Base-by-base conservation (phyloP, 1,140 invertebrate species). In the Apolygus lucorum region DNA sequence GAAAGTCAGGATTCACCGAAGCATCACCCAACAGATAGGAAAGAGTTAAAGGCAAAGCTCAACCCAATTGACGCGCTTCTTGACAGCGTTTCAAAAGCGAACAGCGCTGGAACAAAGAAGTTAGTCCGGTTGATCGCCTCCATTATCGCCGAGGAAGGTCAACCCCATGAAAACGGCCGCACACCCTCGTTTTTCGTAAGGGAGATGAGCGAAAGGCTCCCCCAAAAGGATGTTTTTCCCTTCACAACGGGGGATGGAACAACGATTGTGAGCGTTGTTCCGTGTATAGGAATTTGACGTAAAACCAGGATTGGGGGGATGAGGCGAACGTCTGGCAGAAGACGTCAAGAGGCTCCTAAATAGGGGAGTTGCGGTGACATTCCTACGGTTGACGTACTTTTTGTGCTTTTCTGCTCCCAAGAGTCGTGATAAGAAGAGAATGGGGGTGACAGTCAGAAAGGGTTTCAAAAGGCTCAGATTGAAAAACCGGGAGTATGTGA, bases 91-190 rank as follows among this genome's bases (percentile, higher is more conserved):
- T 59, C 54, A 8, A 4, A 59, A 59, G 54, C 22, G 54, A n/a
- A 59, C 54, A 59, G 54, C 2, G 11, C 11, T 11, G 22, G 54
- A 59, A 59, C 54, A 59, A 59, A 59, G 22, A 4, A 21, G 8
- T 59, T 59, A 8, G 54, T 21, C 54, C 54, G 54, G 54, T 59
- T 59, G 54, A 59, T 59, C 54, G 54, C 54, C 54, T 59, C 54
- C 22, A 59, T 59, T 59, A 59, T 59, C 54, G 22, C 54, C 54
- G 11, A 4, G 54, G 13, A 59, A 11, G 4, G 22, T 59, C 54
- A 8, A 59, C 8, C 54, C 11, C 13, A 11, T 59, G 2, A 4
- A 4, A 13, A 8, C 22, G 2, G 11, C 8, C 8, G 8, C 11
- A 13, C 4, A 4, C 54, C 22, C 54, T 59, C 22, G 8, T 59